phyloP scores from a whole-genome alignment of 2,888 invertebrate genomes.

The Litoditis marina region DNA sequence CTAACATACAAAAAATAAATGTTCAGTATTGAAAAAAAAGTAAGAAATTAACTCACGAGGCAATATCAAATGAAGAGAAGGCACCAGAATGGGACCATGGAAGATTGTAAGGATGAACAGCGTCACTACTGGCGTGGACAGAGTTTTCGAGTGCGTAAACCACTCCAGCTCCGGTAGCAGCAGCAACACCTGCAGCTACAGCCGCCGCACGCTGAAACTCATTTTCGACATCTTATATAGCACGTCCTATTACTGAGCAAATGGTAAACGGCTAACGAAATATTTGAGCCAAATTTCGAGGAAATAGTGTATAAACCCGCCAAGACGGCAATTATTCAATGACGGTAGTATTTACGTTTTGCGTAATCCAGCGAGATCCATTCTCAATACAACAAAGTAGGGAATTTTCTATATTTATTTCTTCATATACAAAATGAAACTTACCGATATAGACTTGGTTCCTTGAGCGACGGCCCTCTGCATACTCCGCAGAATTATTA shows the following conservation, averaged over 20 bases:
- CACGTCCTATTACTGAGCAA: no score
- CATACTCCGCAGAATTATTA: constrained; percentile 31
- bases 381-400: background rate
- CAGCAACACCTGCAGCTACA: constrained; percentile 45
- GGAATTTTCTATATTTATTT: no score
- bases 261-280: no score
- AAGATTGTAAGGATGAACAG: constrained; percentile 53
- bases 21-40: background rate
- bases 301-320: no score
- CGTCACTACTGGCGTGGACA: constrained; percentile 47
- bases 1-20: no score
- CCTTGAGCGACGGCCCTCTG: constrained; percentile 47
- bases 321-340: no score
- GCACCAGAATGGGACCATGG: constrained; percentile 58
- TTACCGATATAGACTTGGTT: constrained; percentile 30
- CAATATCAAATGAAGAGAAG: constrained; percentile 58
- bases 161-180: constrained; percentile 48
- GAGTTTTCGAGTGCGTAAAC: constrained; percentile 60
- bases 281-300: no score
- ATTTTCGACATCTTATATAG: no score
- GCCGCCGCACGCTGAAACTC: constrained; percentile 34
- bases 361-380: no score
- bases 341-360: no score
- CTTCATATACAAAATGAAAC: no score
- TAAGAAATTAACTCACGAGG: constrained; percentile 45